These are phyloP conservation scores for Lepidurus couesii DNA, from an alignment of 1,140 invertebrate genomes.

Conservation along the genomic window DNA sequence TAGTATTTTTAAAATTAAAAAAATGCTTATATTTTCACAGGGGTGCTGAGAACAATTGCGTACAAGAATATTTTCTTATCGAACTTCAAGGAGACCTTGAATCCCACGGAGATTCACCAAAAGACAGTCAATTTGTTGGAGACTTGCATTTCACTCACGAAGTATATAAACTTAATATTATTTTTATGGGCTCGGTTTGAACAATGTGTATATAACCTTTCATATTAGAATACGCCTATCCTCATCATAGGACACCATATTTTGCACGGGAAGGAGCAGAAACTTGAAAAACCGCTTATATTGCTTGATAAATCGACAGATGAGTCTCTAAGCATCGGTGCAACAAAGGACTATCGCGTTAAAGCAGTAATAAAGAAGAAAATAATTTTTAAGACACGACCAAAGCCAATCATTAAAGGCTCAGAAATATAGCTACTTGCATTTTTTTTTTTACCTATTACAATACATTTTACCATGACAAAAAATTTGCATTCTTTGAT, in stretches of 20 bases:
- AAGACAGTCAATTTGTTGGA: background rate
- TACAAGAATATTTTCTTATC: background rate
- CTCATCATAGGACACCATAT: background rate
- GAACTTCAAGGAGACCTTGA: background rate
- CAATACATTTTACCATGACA: background rate
- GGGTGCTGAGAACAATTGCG: background rate
- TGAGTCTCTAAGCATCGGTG: background rate
- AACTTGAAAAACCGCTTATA: conserved; percentile 8
- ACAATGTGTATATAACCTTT: background rate
- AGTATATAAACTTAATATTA: background rate
- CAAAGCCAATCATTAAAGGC: background rate
- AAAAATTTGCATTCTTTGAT: background rate
- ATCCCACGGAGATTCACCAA: background rate
- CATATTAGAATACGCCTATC: background rate
- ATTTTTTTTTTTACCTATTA: background rate
- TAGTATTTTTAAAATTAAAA: background rate
- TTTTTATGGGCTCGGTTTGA: background rate
- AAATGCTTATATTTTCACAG: background rate
- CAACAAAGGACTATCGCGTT: background rate
- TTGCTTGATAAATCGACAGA: background rate
- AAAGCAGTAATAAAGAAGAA: conserved; percentile 2
- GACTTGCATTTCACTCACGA: background rate
- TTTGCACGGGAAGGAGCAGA: background rate
- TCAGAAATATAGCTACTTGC: background rate
- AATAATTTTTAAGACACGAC: background rate